phyloP scores from a whole-genome alignment of 2,888 invertebrate species.

The Amblyteles armatorius region DNA sequence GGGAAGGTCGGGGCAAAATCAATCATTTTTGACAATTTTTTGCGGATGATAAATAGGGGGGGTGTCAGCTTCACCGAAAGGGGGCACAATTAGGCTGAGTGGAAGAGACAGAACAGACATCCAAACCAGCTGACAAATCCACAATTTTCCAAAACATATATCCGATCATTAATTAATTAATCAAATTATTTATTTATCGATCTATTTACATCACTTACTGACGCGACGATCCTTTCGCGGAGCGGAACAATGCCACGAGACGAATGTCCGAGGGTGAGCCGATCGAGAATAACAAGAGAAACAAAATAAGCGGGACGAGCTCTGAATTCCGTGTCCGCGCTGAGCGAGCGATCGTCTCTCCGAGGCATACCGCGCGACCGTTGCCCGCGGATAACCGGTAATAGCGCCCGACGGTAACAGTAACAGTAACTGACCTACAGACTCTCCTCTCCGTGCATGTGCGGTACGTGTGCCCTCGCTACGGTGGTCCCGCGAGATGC shows the following conservation, averaged over 20 bases:
- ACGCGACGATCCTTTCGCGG: neutral
- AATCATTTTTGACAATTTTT: no score
- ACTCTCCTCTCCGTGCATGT: conserved; percentile 58
- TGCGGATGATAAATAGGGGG: no score
- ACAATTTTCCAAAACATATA: no score
- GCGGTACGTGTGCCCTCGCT: conserved; percentile 38
- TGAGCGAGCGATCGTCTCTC: conserved; percentile 18
- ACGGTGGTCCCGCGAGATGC: conserved; percentile 22
- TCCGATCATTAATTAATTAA: no score
- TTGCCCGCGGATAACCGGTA: conserved; percentile 78
- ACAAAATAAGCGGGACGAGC: conserved; percentile 32
- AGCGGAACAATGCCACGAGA: neutral
- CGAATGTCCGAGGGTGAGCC: conserved; percentile 18
- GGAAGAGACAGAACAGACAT: no score
- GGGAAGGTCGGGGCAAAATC: neutral
- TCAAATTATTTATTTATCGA: no score
- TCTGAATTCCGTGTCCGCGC: conserved; percentile 60
- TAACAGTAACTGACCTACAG: conserved; percentile 80
- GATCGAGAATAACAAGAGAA: conserved; percentile 5
- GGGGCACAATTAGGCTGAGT: no score
- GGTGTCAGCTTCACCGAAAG: no score
- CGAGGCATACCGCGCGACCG: conserved; percentile 72
- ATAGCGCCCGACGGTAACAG: conserved; percentile 77
- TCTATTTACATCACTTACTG: neutral
- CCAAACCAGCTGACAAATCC: no score